Evolutionary conservation across 2,797 vertebrate genomes (phyloP), one percentile per base, ranked within the genome.

Genomic region (Oreortyx pictus): DNA sequence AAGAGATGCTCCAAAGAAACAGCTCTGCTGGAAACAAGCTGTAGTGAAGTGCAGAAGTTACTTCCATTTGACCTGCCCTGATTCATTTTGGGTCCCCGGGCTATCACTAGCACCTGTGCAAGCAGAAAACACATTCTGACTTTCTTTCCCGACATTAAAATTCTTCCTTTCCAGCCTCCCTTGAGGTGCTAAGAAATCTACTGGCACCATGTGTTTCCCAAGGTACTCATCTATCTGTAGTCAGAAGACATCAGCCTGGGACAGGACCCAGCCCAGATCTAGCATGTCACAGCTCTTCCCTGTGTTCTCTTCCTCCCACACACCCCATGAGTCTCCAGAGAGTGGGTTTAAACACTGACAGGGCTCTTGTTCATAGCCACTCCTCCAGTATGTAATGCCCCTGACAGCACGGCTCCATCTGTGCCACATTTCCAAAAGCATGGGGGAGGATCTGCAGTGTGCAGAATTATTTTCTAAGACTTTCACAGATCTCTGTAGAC

Each of bases 391-490:
- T 74, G 75, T 64, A 95, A 87, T 82, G 33, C 52, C 72, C 54
- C 59, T 66, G 57, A 89, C 56, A 87, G 57, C 31, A 87, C 61
- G 49, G 49, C 46, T 96, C 89, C 85, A 89, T 93, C 91, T 94
- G 80, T 92, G 88, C 86, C 6, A 3, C 35, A 22, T 94, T 92
- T 85, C 65, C 37, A 49, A 67, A 67, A 17, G 49, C 6, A 3
- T 59, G 92, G 68, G 54, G 86, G 82, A 93, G 83, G 75, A 87
- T 85, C 52, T 92, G 83, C 67, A 93, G 67, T 56, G 77, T 94
- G 52, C 78, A 49, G 57, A 56, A 90, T 86, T 70, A 71, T 68
- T 92, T 93, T 66, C 13, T 11, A 82, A 52, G 75, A 71, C 57
- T 82, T 82, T 47, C 61, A 80, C 29, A 87, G 33, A 62, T 13